These are phyloP conservation scores for Chironomus tepperi DNA, from an alignment of 1,140 invertebrate species.

Conservation along the genomic window DNA sequence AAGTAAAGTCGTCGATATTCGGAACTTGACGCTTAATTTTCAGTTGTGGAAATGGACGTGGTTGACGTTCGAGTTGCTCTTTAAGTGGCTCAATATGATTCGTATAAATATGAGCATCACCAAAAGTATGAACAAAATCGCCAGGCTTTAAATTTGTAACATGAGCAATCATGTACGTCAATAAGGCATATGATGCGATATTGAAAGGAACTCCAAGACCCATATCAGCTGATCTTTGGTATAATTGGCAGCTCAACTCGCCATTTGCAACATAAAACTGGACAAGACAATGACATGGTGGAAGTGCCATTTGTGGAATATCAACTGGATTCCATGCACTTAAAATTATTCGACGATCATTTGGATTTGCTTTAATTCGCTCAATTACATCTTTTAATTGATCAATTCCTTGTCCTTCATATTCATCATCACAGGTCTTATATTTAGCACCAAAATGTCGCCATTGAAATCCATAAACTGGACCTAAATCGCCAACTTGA, in stretches of 20 bases:
- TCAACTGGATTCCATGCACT: conserved; percentile 93
- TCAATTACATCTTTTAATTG: conserved; percentile 82
- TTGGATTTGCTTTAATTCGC: conserved; percentile 71
- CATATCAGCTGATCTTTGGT: conserved; percentile 97
- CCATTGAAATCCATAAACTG: conserved; percentile 99
- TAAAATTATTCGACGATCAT: conserved; percentile 86
- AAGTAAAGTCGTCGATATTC: conserved; percentile 83
- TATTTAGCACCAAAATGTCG: conserved; percentile 96
- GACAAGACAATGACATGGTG: conserved; percentile 90
- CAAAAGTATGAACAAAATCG: conserved; percentile 93
- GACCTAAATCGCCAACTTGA: conserved; percentile 90
- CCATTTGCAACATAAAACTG: conserved; percentile 91
- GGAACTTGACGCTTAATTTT: conserved; percentile 58
- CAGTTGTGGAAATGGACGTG: conserved; percentile 76
- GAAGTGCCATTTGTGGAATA: conserved; percentile 86
- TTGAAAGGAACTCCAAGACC: conserved; percentile 98
- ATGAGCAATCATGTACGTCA: conserved; percentile 95
- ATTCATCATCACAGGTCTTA: conserved; percentile 73
- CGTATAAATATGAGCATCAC: conserved; percentile 93
- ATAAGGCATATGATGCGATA: conserved; percentile 91
- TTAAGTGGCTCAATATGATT: conserved; percentile 85
- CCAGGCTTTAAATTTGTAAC: conserved; percentile 85
- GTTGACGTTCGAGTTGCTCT: conserved; percentile 72
- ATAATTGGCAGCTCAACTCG: conserved; percentile 81
- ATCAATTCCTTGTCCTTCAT: conserved; percentile 80